phyloP scores from a whole-genome alignment of 2,888 invertebrate species.

The Acheta domesticus region DNA sequence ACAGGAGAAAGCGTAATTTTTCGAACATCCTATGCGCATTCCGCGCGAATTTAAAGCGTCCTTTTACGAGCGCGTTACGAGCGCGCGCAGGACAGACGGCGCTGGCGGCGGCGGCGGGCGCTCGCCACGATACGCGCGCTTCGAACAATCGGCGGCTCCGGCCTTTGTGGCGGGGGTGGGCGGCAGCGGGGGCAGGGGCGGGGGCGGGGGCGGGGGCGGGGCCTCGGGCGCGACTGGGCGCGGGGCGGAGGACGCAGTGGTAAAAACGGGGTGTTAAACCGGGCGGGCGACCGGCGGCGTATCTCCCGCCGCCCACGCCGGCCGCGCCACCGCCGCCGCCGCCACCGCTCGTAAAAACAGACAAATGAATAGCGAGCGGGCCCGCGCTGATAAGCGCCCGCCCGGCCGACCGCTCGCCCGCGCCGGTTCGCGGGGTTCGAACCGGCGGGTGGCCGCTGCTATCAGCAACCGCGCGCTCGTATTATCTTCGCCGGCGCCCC shows the following conservation, averaged over 20 bases:
- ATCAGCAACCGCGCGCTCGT: background rate
- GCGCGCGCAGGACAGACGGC: background rate
- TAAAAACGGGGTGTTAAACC: slow-evolving; percentile 18
- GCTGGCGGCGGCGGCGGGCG: background rate
- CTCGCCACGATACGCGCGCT: background rate
- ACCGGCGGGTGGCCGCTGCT: background rate
- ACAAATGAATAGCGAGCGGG: slow-evolving; percentile 2
- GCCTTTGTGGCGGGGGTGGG: background rate
- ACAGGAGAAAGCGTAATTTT: slow-evolving; percentile 18
- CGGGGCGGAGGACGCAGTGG: background rate
- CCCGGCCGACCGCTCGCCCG: background rate
- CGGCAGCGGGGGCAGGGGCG: background rate
- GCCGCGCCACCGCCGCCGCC: background rate
- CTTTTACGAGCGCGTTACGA: slow-evolving; percentile 18
- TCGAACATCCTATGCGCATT: slow-evolving; percentile 18
- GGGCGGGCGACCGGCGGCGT: background rate
- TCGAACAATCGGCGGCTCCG: slow-evolving; percentile 11
- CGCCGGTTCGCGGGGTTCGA: background rate
- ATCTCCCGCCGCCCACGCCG: background rate
- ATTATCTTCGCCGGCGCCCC: background rate
- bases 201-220: background rate
- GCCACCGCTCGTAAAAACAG: slow-evolving; percentile 12
- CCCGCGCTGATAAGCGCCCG: background rate
- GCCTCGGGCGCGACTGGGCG: background rate
- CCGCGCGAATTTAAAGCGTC: slow-evolving; percentile 11